Evolutionary conservation across 1,140 invertebrate genomes (phyloP).

Genomic region (Euura saliciscinereae): DNA sequence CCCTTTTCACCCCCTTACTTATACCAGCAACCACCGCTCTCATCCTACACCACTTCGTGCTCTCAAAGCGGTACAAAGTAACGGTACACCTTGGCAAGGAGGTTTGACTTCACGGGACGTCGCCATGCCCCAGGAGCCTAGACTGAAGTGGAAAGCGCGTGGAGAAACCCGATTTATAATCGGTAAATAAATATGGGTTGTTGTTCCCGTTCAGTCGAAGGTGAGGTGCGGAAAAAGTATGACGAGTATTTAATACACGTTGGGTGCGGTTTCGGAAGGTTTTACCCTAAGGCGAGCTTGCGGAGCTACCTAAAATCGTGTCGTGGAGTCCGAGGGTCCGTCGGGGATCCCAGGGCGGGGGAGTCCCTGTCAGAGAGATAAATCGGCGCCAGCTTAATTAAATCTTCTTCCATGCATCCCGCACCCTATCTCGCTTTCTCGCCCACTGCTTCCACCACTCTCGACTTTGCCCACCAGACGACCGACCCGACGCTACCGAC

Average conservation of each 20-base stretch:
- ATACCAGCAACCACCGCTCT: slow-evolving; percentile 26
- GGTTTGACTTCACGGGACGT: neutral
- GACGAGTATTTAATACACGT: too few species aligned
- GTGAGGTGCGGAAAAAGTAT: too few species aligned
- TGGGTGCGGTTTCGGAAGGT: neutral
- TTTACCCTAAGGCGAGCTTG: neutral
- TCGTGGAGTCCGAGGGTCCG: slow-evolving; percentile 10
- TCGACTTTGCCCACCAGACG: slow-evolving; percentile 30
- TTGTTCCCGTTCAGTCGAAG: too few species aligned
- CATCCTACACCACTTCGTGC: slow-evolving; percentile 37
- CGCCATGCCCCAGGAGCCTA: too few species aligned
- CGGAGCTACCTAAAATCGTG: slow-evolving; percentile 1
- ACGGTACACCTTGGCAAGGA: slow-evolving; percentile 24
- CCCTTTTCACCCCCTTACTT: slow-evolving; percentile 19
- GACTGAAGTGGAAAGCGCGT: too few species aligned
- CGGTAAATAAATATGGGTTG: too few species aligned
- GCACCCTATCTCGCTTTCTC: slow-evolving; percentile 16
- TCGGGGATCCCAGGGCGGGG: neutral
- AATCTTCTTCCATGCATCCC: slow-evolving; percentile 59
- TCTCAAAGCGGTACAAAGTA: slow-evolving; percentile 44
- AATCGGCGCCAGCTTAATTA: slow-evolving; percentile 62
- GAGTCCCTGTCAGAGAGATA: slow-evolving; percentile 60
- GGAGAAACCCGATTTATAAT: too few species aligned
- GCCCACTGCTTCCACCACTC: slow-evolving; percentile 11
- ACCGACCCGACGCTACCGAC: slow-evolving; percentile 23